Conservation (phyloP, 2,888 invertebrate species). For the Aplocera efformata region DNA sequence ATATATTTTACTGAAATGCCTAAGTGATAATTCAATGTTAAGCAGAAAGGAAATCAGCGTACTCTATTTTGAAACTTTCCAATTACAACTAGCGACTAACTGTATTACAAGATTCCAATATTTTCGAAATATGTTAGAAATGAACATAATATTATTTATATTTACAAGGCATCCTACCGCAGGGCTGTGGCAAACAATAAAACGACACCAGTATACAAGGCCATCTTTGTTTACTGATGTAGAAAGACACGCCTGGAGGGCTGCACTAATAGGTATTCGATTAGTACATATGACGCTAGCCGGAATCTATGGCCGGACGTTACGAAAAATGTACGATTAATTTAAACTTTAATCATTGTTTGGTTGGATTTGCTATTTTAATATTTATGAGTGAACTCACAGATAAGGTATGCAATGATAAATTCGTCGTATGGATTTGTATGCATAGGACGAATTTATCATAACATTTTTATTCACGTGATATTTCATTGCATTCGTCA, state of each 20-base stretch:
- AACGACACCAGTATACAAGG: constrained; percentile 66
- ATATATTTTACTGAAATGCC: too few species aligned
- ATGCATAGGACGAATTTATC: too few species aligned
- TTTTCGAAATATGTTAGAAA: too few species aligned
- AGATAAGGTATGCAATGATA: too few species aligned
- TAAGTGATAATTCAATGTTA: too few species aligned
- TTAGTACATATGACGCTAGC: constrained; percentile 25
- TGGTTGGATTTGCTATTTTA: background rate
- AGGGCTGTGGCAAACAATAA: constrained; percentile 64
- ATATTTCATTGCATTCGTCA: too few species aligned
- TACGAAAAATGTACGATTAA: constrained; percentile 4
- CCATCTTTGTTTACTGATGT: constrained; percentile 69
- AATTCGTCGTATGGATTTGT: too few species aligned
- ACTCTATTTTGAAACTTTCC: too few species aligned
- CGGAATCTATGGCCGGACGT: constrained; percentile 22
- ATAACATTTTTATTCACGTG: too few species aligned
- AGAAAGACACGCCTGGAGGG: constrained; percentile 54
- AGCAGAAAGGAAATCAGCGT: too few species aligned
- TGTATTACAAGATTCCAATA: too few species aligned
- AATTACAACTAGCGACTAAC: too few species aligned
- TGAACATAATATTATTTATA: constrained; percentile 28
- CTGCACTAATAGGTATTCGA: constrained; percentile 33
- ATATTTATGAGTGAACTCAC: background rate
- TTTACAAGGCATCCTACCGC: constrained; percentile 49
- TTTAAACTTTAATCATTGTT: background rate